These are phyloP conservation scores for Phenganax subtilis DNA, from an alignment of 92 coral and sea anemone genomes.

Conservation along the genomic window DNA sequence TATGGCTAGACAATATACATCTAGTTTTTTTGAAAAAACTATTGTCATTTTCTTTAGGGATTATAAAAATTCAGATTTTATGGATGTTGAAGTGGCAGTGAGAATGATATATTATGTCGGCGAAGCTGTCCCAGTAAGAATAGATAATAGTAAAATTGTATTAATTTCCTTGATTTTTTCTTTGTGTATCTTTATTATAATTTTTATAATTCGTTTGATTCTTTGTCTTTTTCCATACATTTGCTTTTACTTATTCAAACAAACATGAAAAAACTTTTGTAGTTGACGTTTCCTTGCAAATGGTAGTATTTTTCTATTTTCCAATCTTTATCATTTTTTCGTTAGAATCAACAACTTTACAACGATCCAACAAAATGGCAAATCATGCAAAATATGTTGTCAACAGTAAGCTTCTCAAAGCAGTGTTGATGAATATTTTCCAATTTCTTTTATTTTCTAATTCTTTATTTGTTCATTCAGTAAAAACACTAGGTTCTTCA, in stretches of 20 bases:
- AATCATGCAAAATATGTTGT: constrained; percentile 81
- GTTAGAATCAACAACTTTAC: constrained; percentile 84
- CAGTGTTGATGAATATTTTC: too few relatives aligned
- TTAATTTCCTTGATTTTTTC: background rate
- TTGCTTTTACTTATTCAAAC: too few relatives aligned
- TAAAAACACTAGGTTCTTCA: background rate
- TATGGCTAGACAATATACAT: too few relatives aligned
- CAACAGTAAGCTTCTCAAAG: constrained; percentile 52
- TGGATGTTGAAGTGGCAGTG: constrained; percentile 95
- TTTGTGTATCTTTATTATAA: background rate
- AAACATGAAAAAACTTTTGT: too few relatives aligned
- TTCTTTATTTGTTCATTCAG: background rate
- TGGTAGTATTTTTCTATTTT: background rate
- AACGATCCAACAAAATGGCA: constrained; percentile 69
- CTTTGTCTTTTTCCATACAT: background rate
- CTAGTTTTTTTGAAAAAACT: background rate
- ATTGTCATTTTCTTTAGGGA: constrained; percentile 42
- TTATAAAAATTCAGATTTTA: constrained; percentile 64
- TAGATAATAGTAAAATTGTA: background rate
- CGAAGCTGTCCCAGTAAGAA: constrained; percentile 90
- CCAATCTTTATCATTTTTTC: background rate
- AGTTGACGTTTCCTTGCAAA: too few relatives aligned
- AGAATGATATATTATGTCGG: constrained; percentile 80
- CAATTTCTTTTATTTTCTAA: background rate
- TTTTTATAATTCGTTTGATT: background rate